A percentile compares a stretch with the other conserved stretches of the same genome.
phyloP scores from a whole-genome alignment of 2,113 vertebrate genomes.

The Myotis brandtii region DNA sequence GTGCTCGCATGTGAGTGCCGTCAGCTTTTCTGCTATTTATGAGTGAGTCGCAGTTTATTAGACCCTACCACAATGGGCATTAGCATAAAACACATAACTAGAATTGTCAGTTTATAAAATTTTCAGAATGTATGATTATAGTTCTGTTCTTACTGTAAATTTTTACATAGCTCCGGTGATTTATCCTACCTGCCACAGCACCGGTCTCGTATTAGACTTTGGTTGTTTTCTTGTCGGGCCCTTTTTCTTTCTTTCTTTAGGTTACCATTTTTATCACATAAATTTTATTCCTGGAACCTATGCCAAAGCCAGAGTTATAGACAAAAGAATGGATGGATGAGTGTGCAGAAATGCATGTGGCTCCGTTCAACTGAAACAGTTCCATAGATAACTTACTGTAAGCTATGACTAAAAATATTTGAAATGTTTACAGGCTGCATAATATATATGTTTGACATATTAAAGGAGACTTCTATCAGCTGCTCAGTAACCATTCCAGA shows the following conservation, averaged over 20 bases:
- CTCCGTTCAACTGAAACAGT: conserved; percentile 77
- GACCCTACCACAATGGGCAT: conserved; percentile 82
- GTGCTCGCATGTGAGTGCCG: conserved; percentile 65
- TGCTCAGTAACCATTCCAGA: conserved; percentile 86
- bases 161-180: conserved; percentile 83
- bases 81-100: conserved; percentile 87
- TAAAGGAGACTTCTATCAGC: conserved; percentile 86
- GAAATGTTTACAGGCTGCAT: conserved; percentile 86
- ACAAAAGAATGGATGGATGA: conserved; percentile 76
- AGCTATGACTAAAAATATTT: conserved; percentile 84
- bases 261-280: conserved; percentile 79
- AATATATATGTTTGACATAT: conserved; percentile 86
- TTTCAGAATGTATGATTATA: conserved; percentile 86
- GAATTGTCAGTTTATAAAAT: conserved; percentile 88
- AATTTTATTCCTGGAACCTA: conserved; percentile 77
- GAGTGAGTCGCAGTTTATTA: conserved; percentile 86
- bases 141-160: conserved; percentile 84
- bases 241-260: background rate
- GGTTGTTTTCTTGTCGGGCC: background rate
- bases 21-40: conserved; percentile 83
- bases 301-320: conserved; percentile 71
- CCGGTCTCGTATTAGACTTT: conserved; percentile 72
- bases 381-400: conserved; percentile 80
- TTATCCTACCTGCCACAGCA: conserved; percentile 83
- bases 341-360: conserved; percentile 52